phyloP scores from a whole-genome alignment of 2,888 invertebrate species.

The Tetrapedia diversipes region DNA sequence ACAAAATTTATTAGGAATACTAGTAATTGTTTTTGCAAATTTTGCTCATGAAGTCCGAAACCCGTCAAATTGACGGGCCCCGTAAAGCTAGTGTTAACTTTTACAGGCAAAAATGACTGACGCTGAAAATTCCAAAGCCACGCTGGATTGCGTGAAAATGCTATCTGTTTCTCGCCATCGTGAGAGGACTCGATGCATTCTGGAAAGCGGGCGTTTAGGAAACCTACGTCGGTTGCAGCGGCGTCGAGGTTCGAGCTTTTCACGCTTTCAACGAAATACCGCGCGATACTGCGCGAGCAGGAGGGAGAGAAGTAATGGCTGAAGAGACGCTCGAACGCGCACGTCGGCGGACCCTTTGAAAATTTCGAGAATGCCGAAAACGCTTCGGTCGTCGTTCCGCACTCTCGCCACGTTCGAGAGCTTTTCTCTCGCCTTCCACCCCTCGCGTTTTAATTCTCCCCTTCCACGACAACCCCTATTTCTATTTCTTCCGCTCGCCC shows the following conservation, averaged over 20 bases:
- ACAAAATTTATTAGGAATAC: too few relatives aligned
- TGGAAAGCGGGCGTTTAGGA: background rate
- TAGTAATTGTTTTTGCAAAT: too few relatives aligned
- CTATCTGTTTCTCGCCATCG: background rate
- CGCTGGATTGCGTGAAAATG: background rate
- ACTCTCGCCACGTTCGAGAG: constrained; percentile 54
- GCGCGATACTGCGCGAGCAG: constrained; percentile 12
- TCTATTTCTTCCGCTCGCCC: background rate
- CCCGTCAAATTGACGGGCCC: too few relatives aligned
- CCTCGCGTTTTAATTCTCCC: constrained; percentile 55
- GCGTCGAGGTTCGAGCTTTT: constrained; percentile 20
- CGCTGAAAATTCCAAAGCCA: too few relatives aligned
- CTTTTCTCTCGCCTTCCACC: constrained; percentile 29
- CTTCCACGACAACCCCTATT: background rate
- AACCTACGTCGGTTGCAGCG: constrained; percentile 9
- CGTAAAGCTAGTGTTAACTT: too few relatives aligned
- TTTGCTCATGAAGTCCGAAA: too few relatives aligned
- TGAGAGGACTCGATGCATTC: background rate
- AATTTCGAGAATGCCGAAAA: constrained; percentile 64
- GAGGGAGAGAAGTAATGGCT: constrained; percentile 32
- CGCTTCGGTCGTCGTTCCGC: constrained; percentile 54
- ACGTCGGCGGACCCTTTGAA: constrained; percentile 47
- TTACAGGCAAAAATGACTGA: too few relatives aligned
- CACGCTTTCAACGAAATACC: constrained; percentile 60
- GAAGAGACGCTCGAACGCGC: constrained; percentile 46